Base-by-base conservation (phyloP, 2,888 invertebrate genomes). In the Ophioninae sp. region DNA sequence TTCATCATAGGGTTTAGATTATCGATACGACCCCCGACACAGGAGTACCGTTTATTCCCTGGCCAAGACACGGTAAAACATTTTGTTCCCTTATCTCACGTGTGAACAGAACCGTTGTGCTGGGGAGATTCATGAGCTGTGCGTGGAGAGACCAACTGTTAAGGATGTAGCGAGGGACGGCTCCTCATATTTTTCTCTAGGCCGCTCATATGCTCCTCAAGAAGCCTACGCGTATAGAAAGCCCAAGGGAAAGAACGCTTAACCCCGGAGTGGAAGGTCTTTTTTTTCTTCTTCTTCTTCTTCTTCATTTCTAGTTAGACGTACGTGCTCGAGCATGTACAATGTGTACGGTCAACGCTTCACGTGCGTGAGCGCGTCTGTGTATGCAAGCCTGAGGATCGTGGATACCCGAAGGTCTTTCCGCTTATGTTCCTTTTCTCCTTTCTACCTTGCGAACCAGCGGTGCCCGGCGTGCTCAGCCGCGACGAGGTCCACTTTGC, bases 321-420 rank as follows among this genome's bases (percentile, higher is more conserved):
- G 88, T 89, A 89, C 88, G 87, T 89, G 88, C 87, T 89, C 86
- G 87, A 90, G 89, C 87, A 82, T 82, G 56, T 75, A 76, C 77
- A 59, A 41, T 41, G 56, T 64, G 50, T 69, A 64, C 21, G 61
- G 44, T 41, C 79, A 61, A 61, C 68, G 67, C 80, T 74, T 64
- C 69, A 70, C 65, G 82, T 79, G 81, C 78, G 82, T 74, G 81
- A 79, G 80, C 77, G 80, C 77, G 84, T 83, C 62, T 78, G 85
- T 81, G 84, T 81, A 81, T 85, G 76, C 74, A 82, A 79, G 82
- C 84, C 80, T 84, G 81, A 87, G 87, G 82, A 86, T 85, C 82
- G 81, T 82, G 85, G 87, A 88, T 87, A 86, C 85, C 85, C 85
- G 86, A 85, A 86, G 88, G 79, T 75, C 77, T 80, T 70, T 83